Conservation (phyloP, 2,888 invertebrate genomes). For the Caenorhabditis sp. region DNA sequence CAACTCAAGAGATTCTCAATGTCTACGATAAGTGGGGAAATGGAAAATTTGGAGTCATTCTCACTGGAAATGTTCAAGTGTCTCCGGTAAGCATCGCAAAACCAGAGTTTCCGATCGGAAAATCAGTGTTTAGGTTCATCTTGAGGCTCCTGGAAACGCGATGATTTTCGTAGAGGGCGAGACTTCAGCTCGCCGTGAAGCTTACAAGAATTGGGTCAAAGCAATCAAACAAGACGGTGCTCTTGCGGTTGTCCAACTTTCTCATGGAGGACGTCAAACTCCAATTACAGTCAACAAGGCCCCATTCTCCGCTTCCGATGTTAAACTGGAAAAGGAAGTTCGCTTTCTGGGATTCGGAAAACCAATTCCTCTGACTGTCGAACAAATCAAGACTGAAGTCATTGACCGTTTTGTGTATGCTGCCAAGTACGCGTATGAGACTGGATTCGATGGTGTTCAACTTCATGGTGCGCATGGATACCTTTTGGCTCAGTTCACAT, state of each 20-base stretch:
- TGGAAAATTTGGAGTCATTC: conserved; percentile 74
- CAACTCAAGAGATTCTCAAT: conserved; percentile 67
- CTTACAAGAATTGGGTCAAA: conserved; percentile 49
- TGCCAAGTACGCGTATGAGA: conserved; percentile 66
- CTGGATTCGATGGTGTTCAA: conserved; percentile 75
- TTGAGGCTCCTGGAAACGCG: conserved; percentile 66
- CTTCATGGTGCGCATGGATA: conserved; percentile 77
- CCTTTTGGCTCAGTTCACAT: conserved; percentile 74
- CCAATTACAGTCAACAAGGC: conserved; percentile 68
- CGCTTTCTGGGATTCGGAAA: conserved; percentile 70
- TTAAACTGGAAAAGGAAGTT: conserved; percentile 62
- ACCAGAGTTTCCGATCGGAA: too few species aligned
- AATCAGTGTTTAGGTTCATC: too few species aligned
- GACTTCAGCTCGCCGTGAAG: conserved; percentile 35
- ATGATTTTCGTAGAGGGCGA: conserved; percentile 66
- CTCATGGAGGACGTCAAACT: conserved; percentile 76
- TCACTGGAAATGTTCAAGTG: conserved; percentile 73
- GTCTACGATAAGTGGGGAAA: conserved; percentile 76
- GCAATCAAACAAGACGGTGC: conserved; percentile 68
- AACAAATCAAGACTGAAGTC: conserved; percentile 77
- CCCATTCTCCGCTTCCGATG: conserved; percentile 75
- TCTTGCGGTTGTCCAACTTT: conserved; percentile 69
- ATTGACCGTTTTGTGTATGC: conserved; percentile 71
- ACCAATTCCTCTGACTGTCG: conserved; percentile 72
- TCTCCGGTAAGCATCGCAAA: conserved; percentile 46